phyloP scores from a whole-genome alignment of 2,888 invertebrate genomes.

The Branchellion lobata region DNA sequence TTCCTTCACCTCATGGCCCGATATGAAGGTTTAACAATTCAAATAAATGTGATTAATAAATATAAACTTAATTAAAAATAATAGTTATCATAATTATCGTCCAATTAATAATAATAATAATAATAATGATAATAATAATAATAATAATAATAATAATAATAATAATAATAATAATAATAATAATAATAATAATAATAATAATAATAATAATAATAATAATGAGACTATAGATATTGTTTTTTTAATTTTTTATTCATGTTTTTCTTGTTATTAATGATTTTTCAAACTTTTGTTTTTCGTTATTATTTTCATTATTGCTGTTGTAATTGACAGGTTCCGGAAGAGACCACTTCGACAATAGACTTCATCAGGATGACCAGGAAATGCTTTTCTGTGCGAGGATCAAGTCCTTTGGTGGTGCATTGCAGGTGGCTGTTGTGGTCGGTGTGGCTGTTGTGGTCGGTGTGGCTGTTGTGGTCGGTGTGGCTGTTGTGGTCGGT shows the following conservation, averaged over 20 bases:
- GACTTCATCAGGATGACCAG: conserved; percentile 48
- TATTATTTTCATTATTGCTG: no score
- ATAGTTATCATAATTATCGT: not conserved
- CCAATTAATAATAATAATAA: not conserved
- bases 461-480: not conserved
- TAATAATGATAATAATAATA: not conserved
- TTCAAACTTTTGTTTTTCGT: no score
- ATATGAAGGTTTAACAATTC: conserved; percentile 72
- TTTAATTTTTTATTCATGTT: no score
- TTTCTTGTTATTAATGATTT: no score
- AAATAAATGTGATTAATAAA: not conserved
- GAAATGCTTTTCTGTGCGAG: not conserved
- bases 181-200: not conserved
- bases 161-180: not conserved
- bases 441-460: not conserved
- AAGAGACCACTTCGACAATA: conserved; percentile 65
- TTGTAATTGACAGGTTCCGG: conserved; percentile 71
- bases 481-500: not conserved
- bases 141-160: not conserved
- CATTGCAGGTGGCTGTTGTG: conserved; percentile 76
- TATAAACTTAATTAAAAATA: not conserved
- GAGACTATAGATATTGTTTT: no score
- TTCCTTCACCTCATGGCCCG: conserved; percentile 93
- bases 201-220: not conserved
- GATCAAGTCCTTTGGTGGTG: conserved; percentile 77